Base-by-base conservation (phyloP, 1,140 invertebrate genomes). In the Plectus sambesii region DNA sequence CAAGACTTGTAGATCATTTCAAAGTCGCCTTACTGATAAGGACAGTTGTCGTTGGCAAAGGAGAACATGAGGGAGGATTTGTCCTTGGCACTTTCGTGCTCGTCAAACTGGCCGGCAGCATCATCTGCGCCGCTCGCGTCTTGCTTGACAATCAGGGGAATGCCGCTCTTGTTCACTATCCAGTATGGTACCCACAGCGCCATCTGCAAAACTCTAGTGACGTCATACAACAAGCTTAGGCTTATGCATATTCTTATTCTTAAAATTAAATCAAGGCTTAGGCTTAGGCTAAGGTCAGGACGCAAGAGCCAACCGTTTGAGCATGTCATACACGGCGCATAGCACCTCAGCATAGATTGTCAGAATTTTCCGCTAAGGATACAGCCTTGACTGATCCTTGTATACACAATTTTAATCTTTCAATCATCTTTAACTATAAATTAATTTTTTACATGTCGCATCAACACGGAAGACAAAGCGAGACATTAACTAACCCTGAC, bases 131-230 rank as follows among this genome's bases (percentile, higher is more conserved):
- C 79, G 5, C 85, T 35, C 8, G 58, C 85, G 69, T 92, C 87
- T 73, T 94, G 89, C 61, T 81, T 79, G 68, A 92, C 89, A 19
- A 96, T 81, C n/a, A 97, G 69, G 1, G 90, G 88, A 30, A 97
- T 74, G 0, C 89, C 90, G 12, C 86, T 87, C 70, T 85, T 85
- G 70, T 98, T 97, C 23, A 97, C 79, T 55, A 98, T 80, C 90
- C 92, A 97, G 72, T 84, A 93, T 1, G 83, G 82, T 19, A 85
- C 83, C 50, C 79, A 82, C 12, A 94, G 76, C 37, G 78, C 80
- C 43, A 92, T 76, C 76, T 85, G 74, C 39, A 77, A 69, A 26
- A 42, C 48, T 29, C 30, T n/a, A n/a, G n/a, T n/a, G n/a, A n/a
- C n/a, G n/a, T n/a, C n/a, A n/a, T n/a, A n/a, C n/a, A n/a, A n/a